Conservation (phyloP, 1,140 invertebrate species). For the Drosophila miranda region DNA sequence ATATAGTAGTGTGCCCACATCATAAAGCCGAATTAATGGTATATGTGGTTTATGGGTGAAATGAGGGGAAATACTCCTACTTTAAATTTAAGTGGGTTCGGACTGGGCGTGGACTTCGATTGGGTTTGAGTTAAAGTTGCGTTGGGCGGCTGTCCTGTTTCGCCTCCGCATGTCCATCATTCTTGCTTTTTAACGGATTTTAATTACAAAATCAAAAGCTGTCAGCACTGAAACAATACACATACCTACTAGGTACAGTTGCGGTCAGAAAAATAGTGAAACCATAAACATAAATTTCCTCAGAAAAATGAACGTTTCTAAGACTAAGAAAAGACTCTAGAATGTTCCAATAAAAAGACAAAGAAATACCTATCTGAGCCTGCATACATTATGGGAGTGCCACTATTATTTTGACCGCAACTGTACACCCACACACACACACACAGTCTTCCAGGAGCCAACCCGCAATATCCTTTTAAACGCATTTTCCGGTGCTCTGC, state of each 20-base stretch:
- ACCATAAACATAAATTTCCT: no score
- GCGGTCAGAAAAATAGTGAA: no score
- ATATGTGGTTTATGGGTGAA: slow-evolving; percentile 10
- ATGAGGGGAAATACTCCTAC: not conserved
- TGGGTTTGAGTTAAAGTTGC: not conserved
- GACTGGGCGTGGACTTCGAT: not conserved
- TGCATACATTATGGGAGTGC: no score
- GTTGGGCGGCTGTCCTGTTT: no score
- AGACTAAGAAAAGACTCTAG: no score
- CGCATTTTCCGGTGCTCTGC: slow-evolving; percentile 59
- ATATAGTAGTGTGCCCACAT: slow-evolving; percentile 29
- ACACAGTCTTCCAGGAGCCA: not conserved
- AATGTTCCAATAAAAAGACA: no score
- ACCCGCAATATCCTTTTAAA: slow-evolving; percentile 39
- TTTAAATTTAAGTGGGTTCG: not conserved
- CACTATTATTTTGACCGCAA: no score
- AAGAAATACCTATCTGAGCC: no score
- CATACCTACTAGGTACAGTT: no score
- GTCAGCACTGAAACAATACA: slow-evolving; percentile 39
- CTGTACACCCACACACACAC: slow-evolving; percentile 8
- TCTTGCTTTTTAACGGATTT: slow-evolving; percentile 64
- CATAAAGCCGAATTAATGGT: slow-evolving; percentile 40
- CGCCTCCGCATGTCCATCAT: not conserved
- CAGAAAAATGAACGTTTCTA: no score
- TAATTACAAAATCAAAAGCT: slow-evolving; percentile 78